Conservation (phyloP, 2,888 invertebrate genomes). For the Microplitis manilae region DNA sequence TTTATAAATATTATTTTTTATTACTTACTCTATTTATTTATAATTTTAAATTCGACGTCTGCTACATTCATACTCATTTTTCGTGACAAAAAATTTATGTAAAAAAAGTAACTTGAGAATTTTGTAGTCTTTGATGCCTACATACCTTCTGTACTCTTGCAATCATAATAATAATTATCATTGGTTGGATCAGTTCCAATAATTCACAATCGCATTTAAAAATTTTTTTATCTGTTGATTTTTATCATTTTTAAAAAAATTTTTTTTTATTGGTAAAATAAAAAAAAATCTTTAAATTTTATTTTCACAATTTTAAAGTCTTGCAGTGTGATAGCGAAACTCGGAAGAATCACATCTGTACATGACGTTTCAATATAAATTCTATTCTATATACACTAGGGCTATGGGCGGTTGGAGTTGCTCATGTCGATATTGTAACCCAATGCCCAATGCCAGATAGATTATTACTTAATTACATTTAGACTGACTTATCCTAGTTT, state of each 20-base stretch:
- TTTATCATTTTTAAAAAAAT: too few relatives aligned
- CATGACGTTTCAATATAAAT: slow-evolving; percentile 52
- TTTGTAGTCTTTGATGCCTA: slow-evolving; percentile 49
- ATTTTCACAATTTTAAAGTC: not conserved
- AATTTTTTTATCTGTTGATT: not conserved
- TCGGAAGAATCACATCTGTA: slow-evolving; percentile 41
- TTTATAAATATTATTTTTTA: too few relatives aligned
- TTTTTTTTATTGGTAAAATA: slow-evolving; percentile 26
- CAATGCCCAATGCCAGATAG: slow-evolving; percentile 9
- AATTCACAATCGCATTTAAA: slow-evolving; percentile 26
- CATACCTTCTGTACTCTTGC: slow-evolving; percentile 45
- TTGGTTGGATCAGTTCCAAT: slow-evolving; percentile 61
- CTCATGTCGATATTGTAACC: slow-evolving; percentile 44
- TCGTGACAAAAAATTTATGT: slow-evolving; percentile 6
- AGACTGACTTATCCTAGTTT: not conserved
- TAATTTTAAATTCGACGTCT: too few relatives aligned
- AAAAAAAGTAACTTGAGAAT: slow-evolving; percentile 44
- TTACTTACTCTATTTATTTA: too few relatives aligned
- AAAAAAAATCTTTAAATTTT: not conserved
- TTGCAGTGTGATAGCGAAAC: not conserved
- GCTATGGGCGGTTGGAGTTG: slow-evolving; percentile 44
- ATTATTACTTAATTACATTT: slow-evolving; percentile 22
- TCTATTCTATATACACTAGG: slow-evolving; percentile 35
- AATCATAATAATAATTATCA: slow-evolving; percentile 62
- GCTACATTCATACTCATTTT: too few relatives aligned